phyloP scores from a whole-genome alignment of 1,140 invertebrate species.

The Heliothis subflexa region DNA sequence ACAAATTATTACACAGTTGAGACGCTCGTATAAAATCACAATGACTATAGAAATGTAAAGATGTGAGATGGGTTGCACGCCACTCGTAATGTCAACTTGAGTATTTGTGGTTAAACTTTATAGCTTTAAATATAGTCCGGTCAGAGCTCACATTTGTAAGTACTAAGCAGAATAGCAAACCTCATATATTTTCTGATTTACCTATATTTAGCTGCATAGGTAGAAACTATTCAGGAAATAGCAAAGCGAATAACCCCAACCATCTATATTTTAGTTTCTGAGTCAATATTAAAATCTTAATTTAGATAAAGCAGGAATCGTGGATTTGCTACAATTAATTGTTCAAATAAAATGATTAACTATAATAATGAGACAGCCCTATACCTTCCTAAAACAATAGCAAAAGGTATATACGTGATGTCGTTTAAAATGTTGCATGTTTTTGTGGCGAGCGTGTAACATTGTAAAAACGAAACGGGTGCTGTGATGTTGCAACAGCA shows the following conservation, averaged over 20 bases:
- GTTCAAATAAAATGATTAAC: too few species aligned
- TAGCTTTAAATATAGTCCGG: constrained; percentile 1
- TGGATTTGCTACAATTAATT: background rate
- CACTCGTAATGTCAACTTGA: background rate
- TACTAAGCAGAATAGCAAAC: background rate
- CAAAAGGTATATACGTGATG: background rate
- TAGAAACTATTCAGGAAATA: too few species aligned
- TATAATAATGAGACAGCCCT: background rate
- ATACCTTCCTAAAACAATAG: background rate
- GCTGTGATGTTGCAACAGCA: background rate
- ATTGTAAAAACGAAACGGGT: background rate
- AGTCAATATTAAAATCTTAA: too few species aligned
- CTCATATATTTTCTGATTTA: constrained; percentile 11
- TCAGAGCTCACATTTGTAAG: background rate
- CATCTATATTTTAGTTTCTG: too few species aligned
- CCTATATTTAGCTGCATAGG: too few species aligned
- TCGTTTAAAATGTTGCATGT: background rate
- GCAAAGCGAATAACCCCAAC: too few species aligned
- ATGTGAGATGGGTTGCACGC: background rate
- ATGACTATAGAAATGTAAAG: constrained; percentile 4
- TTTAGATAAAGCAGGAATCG: background rate
- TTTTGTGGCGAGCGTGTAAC: background rate
- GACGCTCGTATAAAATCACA: constrained; percentile 34
- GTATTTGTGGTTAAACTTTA: constrained; percentile 16
- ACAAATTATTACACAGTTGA: constrained; percentile 34